Evolutionary conservation across 2,888 invertebrate genomes (phyloP).

Genomic region (Anarsia innoxiella): DNA sequence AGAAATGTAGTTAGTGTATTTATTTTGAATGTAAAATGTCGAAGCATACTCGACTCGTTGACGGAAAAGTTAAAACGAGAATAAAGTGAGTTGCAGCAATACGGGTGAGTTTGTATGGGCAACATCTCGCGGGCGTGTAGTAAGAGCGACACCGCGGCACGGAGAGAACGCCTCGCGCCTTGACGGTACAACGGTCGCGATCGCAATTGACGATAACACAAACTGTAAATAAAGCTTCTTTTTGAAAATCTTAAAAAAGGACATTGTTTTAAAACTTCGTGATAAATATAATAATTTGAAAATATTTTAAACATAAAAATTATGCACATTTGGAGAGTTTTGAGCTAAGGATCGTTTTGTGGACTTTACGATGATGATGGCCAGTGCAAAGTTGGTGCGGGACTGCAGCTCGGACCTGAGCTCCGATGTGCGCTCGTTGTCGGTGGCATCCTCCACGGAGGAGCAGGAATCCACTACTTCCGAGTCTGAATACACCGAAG

Average conservation of each 20-base stretch:
- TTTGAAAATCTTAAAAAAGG: too few relatives aligned
- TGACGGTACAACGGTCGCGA: conserved; percentile 29
- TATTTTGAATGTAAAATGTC: too few relatives aligned
- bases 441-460: conserved; percentile 71
- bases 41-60: too few relatives aligned
- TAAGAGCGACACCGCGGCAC: conserved; percentile 39
- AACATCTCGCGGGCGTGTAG: conserved; percentile 25
- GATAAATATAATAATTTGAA: conserved; percentile 15
- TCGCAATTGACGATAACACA: conserved; percentile 27
- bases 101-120: conserved; percentile 3
- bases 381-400: conserved; percentile 71
- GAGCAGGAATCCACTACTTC: conserved; percentile 73
- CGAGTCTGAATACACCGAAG: conserved; percentile 74
- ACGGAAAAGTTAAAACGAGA: conserved; percentile 14
- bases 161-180: conserved; percentile 42
- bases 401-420: conserved; percentile 71
- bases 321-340: conserved; percentile 18
- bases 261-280: neutral
- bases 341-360: conserved; percentile 7
- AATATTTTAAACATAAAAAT: conserved; percentile 12
- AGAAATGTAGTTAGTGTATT: too few relatives aligned
- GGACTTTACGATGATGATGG: conserved; percentile 65
- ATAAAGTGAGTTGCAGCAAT: conserved; percentile 18
- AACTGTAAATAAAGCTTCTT: too few relatives aligned
- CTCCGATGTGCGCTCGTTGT: conserved; percentile 65